Evolutionary conservation across 2,113 vertebrate genomes (phyloP).

Genomic region (Poeciliopsis occidentalis): DNA sequence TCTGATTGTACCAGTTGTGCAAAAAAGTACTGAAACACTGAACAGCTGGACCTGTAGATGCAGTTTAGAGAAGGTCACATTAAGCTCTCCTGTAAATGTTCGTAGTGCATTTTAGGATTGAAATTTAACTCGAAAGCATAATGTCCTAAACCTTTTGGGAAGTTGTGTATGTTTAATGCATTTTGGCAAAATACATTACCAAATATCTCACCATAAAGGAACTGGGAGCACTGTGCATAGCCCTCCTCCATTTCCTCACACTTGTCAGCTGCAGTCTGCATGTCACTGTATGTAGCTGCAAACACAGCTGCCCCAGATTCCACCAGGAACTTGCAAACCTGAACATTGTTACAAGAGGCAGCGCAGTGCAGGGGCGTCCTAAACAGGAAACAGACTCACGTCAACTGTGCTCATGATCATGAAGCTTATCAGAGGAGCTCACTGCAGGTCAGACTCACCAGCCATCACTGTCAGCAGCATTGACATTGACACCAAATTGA

Average conservation of each 20-base stretch:
- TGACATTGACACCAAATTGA: constrained; percentile 93
- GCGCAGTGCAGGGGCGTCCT: constrained; percentile 95
- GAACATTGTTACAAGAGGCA: constrained; percentile 95
- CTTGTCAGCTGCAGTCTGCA: constrained; percentile 94
- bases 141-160: too few species aligned
- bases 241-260: constrained; percentile 97
- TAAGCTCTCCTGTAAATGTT: too few species aligned
- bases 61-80: too few species aligned
- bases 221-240: constrained; percentile 94
- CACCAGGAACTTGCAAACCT: constrained; percentile 94
- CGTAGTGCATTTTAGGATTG: too few species aligned
- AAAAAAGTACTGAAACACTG: too few species aligned
- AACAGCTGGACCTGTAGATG: too few species aligned
- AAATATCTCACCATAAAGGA: constrained; percentile 87
- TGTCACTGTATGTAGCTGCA: constrained; percentile 92
- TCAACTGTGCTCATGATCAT: not conserved
- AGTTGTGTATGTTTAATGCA: too few species aligned
- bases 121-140: too few species aligned
- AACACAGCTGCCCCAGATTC: constrained; percentile 93
- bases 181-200: too few species aligned
- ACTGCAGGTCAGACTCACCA: constrained; percentile 81
- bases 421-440: too few species aligned
- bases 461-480: constrained; percentile 94
- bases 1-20: too few species aligned
- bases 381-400: not conserved